Conservation (phyloP, 2,797 vertebrate species). For the Sternarchorhynchus goeldii region DNA sequence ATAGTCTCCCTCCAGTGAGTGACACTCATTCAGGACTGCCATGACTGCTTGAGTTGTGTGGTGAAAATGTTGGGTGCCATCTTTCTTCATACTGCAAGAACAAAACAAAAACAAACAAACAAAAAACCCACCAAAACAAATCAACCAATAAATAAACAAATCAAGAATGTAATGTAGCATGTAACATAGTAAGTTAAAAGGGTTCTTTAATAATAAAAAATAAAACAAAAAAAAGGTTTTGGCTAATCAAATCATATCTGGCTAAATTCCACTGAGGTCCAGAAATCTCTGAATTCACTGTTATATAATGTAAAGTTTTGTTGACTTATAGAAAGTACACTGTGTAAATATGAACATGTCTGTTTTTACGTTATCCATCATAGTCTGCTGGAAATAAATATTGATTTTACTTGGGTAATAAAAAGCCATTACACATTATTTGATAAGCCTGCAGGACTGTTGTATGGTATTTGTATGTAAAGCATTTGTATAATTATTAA, state of each 20-base stretch:
- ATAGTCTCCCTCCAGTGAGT: conserved; percentile 22
- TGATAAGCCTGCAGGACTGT: background rate
- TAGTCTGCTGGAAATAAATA: background rate
- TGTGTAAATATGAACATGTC: background rate
- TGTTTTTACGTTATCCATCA: background rate
- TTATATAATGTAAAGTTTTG: background rate
- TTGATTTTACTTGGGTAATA: background rate
- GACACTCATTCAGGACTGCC: background rate
- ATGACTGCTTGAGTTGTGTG: background rate
- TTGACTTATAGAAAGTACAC: background rate
- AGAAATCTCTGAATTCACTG: no score
- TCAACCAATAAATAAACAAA: no score
- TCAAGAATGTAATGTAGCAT: no score
- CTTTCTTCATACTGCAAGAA: background rate
- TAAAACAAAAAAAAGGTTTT: no score
- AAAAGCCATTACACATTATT: background rate
- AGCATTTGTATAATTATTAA: no score
- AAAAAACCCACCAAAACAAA: background rate
- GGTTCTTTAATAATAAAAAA: no score
- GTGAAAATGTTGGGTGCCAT: background rate
- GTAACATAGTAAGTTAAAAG: no score
- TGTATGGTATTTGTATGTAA: no score
- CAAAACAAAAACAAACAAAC: background rate
- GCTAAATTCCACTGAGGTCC: no score
- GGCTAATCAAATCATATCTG: no score